phyloP scores from a whole-genome alignment of 1,140 invertebrate genomes.

The Holcopasites calliopsidis region DNA sequence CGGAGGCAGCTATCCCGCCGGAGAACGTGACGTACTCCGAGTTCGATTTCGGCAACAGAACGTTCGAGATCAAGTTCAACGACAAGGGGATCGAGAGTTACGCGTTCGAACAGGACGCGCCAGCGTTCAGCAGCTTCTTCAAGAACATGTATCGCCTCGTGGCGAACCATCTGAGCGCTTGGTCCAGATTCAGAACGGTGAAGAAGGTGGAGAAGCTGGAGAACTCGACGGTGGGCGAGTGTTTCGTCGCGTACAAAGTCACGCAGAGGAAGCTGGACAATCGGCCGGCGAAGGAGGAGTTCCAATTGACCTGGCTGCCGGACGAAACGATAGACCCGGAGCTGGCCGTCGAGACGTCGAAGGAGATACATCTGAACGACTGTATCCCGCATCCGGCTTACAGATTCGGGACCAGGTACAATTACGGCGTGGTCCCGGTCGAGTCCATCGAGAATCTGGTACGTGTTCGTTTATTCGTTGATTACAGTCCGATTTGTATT shows the following conservation, averaged over 20 bases:
- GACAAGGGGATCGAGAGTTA: conserved; percentile 57
- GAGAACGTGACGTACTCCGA: conserved; percentile 28
- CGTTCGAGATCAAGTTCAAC: conserved; percentile 63
- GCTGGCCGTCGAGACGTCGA: conserved; percentile 43
- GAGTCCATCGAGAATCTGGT: conserved; percentile 64
- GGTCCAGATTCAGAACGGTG: conserved; percentile 51
- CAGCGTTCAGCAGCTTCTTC: not conserved
- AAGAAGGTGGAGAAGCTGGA: conserved; percentile 67
- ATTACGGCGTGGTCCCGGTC: conserved; percentile 48
- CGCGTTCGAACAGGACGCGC: conserved; percentile 46
- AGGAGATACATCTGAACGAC: conserved; percentile 61
- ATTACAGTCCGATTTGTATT: not conserved
- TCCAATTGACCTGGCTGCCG: not conserved
- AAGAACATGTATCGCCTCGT: conserved; percentile 68
- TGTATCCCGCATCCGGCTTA: conserved; percentile 58
- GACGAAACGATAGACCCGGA: conserved; percentile 34
- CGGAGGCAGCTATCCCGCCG: not conserved
- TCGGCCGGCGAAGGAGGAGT: not conserved
- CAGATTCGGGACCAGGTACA: conserved; percentile 51
- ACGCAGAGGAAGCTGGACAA: conserved; percentile 52
- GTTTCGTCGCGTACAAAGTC: conserved; percentile 68
- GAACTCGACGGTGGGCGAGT: conserved; percentile 71
- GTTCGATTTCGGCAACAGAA: not conserved
- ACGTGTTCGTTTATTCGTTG: conserved; percentile 18
- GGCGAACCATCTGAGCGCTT: conserved; percentile 65